Evolutionary conservation across 1,140 invertebrate species (phyloP).

Genomic region (Pollicipes pollicipes): DNA sequence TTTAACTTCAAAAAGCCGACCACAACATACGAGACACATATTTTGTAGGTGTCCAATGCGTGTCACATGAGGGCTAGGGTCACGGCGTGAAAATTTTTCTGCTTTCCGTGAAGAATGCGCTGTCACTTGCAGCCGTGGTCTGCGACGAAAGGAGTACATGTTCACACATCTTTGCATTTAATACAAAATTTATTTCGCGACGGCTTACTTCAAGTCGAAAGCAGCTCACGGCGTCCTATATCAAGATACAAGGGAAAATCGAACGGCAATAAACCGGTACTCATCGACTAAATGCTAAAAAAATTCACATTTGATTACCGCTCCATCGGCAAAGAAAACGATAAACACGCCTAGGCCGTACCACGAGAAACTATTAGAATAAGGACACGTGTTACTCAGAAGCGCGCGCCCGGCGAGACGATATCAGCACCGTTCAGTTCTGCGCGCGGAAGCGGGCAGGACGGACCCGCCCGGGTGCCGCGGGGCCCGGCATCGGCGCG

Average conservation of each 20-base stretch:
- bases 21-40: too few relatives aligned
- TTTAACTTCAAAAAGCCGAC: too few relatives aligned
- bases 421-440: background rate
- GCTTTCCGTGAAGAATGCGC: too few relatives aligned
- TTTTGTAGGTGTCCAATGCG: too few relatives aligned
- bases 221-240: background rate
- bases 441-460: background rate
- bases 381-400: background rate
- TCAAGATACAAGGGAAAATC: background rate
- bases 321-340: background rate
- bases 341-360: background rate
- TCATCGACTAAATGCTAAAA: background rate
- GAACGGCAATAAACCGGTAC: background rate
- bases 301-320: background rate
- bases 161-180: background rate
- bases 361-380: background rate
- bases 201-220: background rate
- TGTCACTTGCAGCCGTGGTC: too few relatives aligned
- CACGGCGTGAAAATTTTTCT: too few relatives aligned
- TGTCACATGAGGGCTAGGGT: too few relatives aligned
- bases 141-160: too few relatives aligned
- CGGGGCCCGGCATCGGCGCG: too few relatives aligned
- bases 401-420: background rate
- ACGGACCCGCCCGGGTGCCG: too few relatives aligned
- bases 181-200: background rate